Evolutionary conservation across 2,888 invertebrate genomes (phyloP).

Genomic region (Drosophila mimica): DNA sequence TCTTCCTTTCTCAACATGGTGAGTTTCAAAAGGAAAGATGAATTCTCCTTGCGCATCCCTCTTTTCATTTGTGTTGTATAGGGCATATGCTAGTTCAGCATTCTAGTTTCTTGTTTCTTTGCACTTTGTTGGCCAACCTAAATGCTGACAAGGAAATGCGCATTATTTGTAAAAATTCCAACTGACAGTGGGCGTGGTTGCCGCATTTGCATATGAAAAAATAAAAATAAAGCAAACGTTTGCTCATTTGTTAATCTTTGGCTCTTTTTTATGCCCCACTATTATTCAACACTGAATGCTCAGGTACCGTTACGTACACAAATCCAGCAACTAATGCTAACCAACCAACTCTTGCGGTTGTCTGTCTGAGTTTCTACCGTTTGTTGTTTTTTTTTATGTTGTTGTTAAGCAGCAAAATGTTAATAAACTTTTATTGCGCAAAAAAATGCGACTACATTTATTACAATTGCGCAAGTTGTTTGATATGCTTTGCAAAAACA

Average conservation of each 20-base stretch:
- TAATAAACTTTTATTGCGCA: slow-evolving; percentile 76
- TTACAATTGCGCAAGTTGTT: slow-evolving; percentile 62
- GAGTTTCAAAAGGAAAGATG: slow-evolving; percentile 10
- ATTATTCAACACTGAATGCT: slow-evolving; percentile 76
- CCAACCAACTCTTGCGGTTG: slow-evolving; percentile 72
- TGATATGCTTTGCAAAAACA: slow-evolving; percentile 43
- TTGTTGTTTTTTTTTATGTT: slow-evolving; percentile 34
- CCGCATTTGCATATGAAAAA: slow-evolving; percentile 62
- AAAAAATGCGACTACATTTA: slow-evolving; percentile 61
- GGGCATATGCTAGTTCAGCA: neutral
- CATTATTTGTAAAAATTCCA: slow-evolving; percentile 46
- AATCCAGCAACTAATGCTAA: slow-evolving; percentile 55
- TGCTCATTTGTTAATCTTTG: slow-evolving; percentile 70
- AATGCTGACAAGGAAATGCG: slow-evolving; percentile 42
- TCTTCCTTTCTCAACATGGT: neutral
- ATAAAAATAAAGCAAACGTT: slow-evolving; percentile 45
- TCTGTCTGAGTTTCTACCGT: slow-evolving; percentile 41
- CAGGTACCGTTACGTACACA: slow-evolving; percentile 71
- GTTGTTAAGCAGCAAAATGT: slow-evolving; percentile 73
- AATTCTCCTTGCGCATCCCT: neutral
- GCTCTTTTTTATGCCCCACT: slow-evolving; percentile 52
- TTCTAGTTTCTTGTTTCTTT: slow-evolving; percentile 3
- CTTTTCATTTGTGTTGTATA: neutral
- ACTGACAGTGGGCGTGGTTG: slow-evolving; percentile 67
- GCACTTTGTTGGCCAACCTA: slow-evolving; percentile 32